Percentiles rank a stretch among this genome's conserved stretches.
phyloP scores from a whole-genome alignment of 2,113 vertebrate species.

The Coregonus clupeaformis region DNA sequence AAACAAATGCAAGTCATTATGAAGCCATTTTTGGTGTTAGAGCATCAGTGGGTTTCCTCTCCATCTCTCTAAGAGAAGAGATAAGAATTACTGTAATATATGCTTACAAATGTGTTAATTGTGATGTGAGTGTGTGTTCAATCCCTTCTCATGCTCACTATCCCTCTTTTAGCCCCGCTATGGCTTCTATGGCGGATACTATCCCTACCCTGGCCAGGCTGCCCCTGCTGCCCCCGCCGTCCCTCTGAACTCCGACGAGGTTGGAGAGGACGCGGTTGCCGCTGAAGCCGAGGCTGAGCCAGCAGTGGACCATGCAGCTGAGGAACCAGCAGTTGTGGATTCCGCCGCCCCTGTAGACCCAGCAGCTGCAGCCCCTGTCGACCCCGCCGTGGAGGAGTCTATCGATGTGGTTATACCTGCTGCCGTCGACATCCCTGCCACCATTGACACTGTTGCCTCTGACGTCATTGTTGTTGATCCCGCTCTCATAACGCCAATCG shows the following conservation, averaged over 20 bases:
- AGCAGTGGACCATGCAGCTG: slow-evolving; percentile 3
- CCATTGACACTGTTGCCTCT: slow-evolving; percentile 21
- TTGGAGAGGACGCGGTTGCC: slow-evolving; percentile 27
- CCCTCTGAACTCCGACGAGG: slow-evolving; percentile 70
- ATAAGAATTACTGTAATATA: too few species aligned
- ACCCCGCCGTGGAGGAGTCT: neutral
- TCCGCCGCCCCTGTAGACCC: slow-evolving; percentile 15
- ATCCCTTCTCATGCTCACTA: neutral
- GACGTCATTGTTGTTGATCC: neutral
- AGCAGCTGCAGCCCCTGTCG: neutral
- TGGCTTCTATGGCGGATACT: neutral
- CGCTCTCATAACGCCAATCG: neutral
- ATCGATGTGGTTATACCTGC: slow-evolving; percentile 1
- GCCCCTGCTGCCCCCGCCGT: slow-evolving; percentile 35
- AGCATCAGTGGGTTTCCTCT: too few species aligned
- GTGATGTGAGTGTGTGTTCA: neutral
- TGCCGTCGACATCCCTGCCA: slow-evolving; percentile 8
- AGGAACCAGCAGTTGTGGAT: slow-evolving; percentile 43
- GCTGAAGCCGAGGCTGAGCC: slow-evolving; percentile 39
- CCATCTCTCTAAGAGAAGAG: too few species aligned
- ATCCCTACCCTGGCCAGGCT: slow-evolving; percentile 7
- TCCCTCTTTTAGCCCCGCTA: neutral
- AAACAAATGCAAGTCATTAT: too few species aligned
- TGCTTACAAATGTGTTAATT: too few species aligned
- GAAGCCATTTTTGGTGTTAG: too few species aligned